These are phyloP conservation scores for Dryobotodes eremita DNA, from an alignment of 2,888 invertebrate species.

Conservation along the genomic window DNA sequence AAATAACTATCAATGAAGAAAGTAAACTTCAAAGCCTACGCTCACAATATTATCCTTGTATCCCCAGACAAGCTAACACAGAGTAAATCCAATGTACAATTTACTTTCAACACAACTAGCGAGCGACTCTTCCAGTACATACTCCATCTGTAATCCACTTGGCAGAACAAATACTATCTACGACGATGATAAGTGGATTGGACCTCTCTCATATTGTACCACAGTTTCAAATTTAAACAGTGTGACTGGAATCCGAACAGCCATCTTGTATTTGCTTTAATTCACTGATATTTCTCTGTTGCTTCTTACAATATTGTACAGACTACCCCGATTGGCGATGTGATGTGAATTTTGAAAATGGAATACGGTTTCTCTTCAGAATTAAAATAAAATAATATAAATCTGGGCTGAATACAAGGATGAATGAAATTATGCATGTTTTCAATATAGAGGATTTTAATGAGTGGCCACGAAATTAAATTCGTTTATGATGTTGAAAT, in stretches of 20 bases:
- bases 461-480: constrained; percentile 29
- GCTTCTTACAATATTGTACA: constrained; percentile 48
- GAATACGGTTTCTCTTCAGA: constrained; percentile 13
- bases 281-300: constrained; percentile 64
- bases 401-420: constrained; percentile 12
- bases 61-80: constrained; percentile 31
- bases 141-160: constrained; percentile 59
- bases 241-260: constrained; percentile 71
- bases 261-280: constrained; percentile 67
- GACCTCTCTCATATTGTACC: constrained; percentile 75
- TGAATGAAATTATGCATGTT: constrained; percentile 32
- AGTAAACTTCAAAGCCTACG: not conserved
- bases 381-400: constrained; percentile 34
- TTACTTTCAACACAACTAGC: constrained; percentile 58
- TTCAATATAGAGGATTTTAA: constrained; percentile 21
- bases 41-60: constrained; percentile 13
- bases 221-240: constrained; percentile 83
- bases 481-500: constrained; percentile 36
- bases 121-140: constrained; percentile 49
- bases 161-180: constrained; percentile 74
- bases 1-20: not conserved
- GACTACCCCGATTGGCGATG: constrained; percentile 50
- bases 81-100: constrained; percentile 54
- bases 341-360: constrained; percentile 57
- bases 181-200: constrained; percentile 83